Conservation (phyloP, 2,113 vertebrate genomes). For the Uropsilus gracilis region DNA sequence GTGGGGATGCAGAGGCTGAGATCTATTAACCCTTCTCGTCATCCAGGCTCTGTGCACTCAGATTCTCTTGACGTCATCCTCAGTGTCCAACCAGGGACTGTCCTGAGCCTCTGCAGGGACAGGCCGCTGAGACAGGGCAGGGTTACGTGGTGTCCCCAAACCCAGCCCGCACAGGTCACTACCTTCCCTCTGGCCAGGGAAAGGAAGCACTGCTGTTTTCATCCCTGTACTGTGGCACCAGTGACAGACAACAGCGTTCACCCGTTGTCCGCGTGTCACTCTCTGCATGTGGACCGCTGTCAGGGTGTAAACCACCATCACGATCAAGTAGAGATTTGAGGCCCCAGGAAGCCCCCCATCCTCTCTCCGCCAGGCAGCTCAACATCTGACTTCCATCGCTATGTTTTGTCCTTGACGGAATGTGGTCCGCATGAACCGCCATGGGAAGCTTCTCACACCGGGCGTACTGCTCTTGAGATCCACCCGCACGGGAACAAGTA, state of each 20-base stretch:
- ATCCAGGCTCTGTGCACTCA: background rate
- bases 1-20: background rate
- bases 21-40: rapidly evolving
- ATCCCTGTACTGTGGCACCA: background rate
- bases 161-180: background rate
- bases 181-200: background rate
- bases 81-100: rapidly evolving
- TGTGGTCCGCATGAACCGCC: no score
- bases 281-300: no score
- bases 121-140: background rate
- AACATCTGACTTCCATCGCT: background rate
- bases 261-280: background rate
- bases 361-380: background rate
- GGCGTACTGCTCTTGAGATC: background rate
- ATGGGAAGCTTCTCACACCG: background rate
- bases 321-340: no score
- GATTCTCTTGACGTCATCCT: background rate
- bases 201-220: background rate
- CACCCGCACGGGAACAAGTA: background rate
- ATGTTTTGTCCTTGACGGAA: no score
- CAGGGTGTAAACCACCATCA: background rate
- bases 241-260: background rate
- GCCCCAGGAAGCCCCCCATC: background rate
- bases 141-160: background rate
- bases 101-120: background rate